phyloP scores from a whole-genome alignment of 2,888 invertebrate genomes.

The Gnatocerus cornutus region DNA sequence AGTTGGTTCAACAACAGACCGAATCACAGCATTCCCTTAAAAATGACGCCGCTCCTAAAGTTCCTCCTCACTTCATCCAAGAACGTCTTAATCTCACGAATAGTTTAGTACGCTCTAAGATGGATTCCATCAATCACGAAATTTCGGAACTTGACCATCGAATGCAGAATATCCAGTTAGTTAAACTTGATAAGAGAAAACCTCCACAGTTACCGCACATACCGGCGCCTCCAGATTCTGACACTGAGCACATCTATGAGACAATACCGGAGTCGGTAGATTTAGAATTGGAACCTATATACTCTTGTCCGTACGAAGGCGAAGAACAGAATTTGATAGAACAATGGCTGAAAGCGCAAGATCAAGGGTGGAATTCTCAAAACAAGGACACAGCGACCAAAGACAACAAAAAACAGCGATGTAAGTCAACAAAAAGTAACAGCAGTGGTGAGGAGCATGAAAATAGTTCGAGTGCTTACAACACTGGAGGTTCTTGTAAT shows the following conservation, averaged over 20 bases:
- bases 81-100: constrained; percentile 66
- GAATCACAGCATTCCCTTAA: constrained; percentile 54
- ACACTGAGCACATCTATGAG: constrained; percentile 79
- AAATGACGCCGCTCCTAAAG: constrained; percentile 62
- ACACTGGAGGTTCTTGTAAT: constrained; percentile 84
- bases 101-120: constrained; percentile 65
- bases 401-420: constrained; percentile 56
- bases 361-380: constrained; percentile 50
- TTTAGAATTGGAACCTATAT: constrained; percentile 76
- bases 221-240: constrained; percentile 69
- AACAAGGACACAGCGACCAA: constrained; percentile 54
- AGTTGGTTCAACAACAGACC: constrained; percentile 70
- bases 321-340: constrained; percentile 64
- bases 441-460: constrained; percentile 76
- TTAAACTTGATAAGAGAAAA: constrained; percentile 69
- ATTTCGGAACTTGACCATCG: constrained; percentile 74
- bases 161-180: constrained; percentile 76
- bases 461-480: constrained; percentile 81
- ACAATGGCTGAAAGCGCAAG: constrained; percentile 64
- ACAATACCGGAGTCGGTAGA: constrained; percentile 77
- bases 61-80: constrained; percentile 67
- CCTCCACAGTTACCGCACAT: constrained; percentile 64
- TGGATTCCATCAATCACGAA: constrained; percentile 73
- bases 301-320: constrained; percentile 77
- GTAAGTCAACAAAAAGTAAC: constrained; percentile 65